Conservation (phyloP, 2,797 vertebrate genomes). For the Sebastiscus albofasciatus region DNA sequence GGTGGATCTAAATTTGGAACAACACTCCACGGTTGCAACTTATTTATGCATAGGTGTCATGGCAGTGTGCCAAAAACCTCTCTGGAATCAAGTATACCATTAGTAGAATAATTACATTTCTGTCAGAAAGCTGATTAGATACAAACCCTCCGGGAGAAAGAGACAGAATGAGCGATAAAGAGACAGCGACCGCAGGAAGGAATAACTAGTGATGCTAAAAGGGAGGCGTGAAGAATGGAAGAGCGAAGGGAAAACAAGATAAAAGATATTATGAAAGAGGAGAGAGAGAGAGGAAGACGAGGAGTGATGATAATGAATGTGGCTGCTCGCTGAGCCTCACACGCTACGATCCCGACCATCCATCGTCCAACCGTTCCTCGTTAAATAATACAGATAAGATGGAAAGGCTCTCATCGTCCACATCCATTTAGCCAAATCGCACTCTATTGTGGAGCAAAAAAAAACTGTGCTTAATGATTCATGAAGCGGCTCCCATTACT, state of each 20-base stretch:
- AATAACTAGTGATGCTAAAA: constrained; percentile 18
- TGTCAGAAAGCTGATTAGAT: constrained; percentile 59
- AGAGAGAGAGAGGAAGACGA: neutral
- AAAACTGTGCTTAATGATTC: constrained; percentile 78
- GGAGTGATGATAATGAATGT: constrained; percentile 38
- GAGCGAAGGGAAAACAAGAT: constrained; percentile 11
- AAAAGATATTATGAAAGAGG: constrained; percentile 10
- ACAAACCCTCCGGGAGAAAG: constrained; percentile 33
- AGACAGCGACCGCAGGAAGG: constrained; percentile 8
- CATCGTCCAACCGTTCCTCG: constrained; percentile 36
- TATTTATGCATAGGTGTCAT: neutral
- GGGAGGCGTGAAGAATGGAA: constrained; percentile 12
- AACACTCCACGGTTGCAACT: neutral
- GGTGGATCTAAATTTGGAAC: neutral
- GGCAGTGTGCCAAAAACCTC: constrained; percentile 10
- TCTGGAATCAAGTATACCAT: constrained; percentile 42
- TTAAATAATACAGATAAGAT: constrained; percentile 76
- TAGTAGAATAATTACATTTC: constrained; percentile 55
- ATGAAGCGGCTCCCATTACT: constrained; percentile 67
- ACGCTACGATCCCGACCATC: constrained; percentile 34
- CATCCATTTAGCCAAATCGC: constrained; percentile 76
- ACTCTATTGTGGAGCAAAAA: constrained; percentile 51
- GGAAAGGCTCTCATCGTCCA: constrained; percentile 63
- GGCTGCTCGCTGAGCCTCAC: neutral
- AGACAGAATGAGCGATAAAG: constrained; percentile 15